Evolutionary conservation across 2,113 vertebrate genomes (phyloP).

Genomic region (Sebastes fasciatus): DNA sequence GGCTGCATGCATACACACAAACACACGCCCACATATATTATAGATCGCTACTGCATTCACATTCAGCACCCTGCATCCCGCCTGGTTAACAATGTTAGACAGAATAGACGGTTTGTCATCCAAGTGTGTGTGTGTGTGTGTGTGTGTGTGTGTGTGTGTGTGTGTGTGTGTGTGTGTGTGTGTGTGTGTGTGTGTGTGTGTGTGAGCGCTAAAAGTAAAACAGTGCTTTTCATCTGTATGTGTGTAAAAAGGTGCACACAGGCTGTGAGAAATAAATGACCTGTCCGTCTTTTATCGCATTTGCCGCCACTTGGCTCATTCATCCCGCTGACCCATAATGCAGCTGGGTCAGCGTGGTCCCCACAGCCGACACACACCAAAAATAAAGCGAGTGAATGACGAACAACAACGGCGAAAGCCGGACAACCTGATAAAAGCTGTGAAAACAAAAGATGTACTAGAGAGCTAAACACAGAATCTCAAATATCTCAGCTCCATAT

Average conservation of each 20-base stretch:
- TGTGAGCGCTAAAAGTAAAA: slow-evolving; percentile 16
- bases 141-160: no score
- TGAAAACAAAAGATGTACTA: background rate
- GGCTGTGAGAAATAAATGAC: slow-evolving; percentile 61
- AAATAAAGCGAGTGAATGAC: background rate
- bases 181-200: slow-evolving; percentile 21
- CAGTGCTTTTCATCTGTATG: background rate
- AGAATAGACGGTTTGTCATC: slow-evolving; percentile 31
- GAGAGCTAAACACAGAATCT: background rate
- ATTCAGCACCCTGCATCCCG: slow-evolving; percentile 22
- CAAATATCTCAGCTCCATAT: background rate
- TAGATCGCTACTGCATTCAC: slow-evolving; percentile 20
- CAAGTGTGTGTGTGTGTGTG: slow-evolving; percentile 11
- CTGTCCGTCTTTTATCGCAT: slow-evolving; percentile 60
- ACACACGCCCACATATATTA: slow-evolving; percentile 12
- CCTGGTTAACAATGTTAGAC: slow-evolving; percentile 44
- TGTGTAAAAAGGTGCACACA: slow-evolving; percentile 7
- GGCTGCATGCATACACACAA: background rate
- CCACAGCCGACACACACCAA: background rate
- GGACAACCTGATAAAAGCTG: background rate
- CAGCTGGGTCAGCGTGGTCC: slow-evolving; percentile 42
- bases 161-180: slow-evolving; percentile 11
- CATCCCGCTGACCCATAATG: slow-evolving; percentile 54
- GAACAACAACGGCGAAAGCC: background rate
- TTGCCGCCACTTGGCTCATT: slow-evolving; percentile 53